These are phyloP conservation scores for Caenorhabditis sp. DNA, from an alignment of 2,888 invertebrate genomes.

Conservation along the genomic window DNA sequence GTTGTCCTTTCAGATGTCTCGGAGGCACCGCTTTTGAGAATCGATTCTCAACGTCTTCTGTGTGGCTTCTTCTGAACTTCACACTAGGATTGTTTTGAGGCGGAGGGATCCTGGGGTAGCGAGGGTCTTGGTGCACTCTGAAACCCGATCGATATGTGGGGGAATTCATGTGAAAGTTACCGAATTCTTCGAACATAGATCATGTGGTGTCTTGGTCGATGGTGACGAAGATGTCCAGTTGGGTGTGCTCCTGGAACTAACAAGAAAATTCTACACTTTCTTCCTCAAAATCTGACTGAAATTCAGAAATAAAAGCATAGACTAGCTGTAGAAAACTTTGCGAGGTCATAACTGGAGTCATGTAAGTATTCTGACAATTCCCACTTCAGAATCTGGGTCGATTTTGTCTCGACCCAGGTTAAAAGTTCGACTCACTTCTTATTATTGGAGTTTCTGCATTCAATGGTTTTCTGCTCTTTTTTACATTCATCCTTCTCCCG, in stretches of 20 bases:
- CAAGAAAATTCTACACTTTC: too few species aligned
- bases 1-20: conserved; percentile 38
- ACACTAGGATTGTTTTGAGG: neutral
- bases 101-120: conserved; percentile 41
- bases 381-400: too few species aligned
- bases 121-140: conserved; percentile 40
- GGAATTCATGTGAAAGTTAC: neutral
- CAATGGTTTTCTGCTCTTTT: neutral
- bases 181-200: conserved; percentile 19
- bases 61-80: conserved; percentile 36
- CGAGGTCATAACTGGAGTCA: too few species aligned
- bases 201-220: conserved; percentile 1
- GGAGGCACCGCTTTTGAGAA: conserved; percentile 43
- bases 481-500: neutral
- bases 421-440: neutral
- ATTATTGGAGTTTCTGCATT: conserved; percentile 3
- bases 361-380: too few species aligned
- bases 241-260: neutral
- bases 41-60: conserved; percentile 21
- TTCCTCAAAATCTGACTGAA: too few species aligned
- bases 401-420: too few species aligned
- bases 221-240: neutral
- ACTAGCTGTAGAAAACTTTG: too few species aligned
- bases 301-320: too few species aligned
- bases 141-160: neutral